Evolutionary conservation across 30 jellyfish, hydroid and myxozoan genomes (phyloP).

Genomic region (Chrysaora quinquecirrha): DNA sequence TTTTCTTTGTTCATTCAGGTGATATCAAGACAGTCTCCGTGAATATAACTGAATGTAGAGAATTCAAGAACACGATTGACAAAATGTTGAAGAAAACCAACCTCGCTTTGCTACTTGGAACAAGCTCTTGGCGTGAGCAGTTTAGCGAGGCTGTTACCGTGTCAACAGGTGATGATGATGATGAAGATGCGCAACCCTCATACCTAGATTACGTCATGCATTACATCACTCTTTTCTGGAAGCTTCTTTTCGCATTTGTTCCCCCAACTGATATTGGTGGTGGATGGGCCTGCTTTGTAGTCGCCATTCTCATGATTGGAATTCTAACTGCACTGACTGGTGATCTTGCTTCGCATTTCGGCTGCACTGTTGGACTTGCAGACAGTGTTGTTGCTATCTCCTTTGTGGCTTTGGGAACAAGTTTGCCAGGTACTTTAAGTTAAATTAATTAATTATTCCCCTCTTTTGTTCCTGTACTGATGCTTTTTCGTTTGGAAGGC

Average conservation of each 20-base stretch:
- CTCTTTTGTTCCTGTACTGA: too few relatives aligned
- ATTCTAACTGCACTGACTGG: conserved; percentile 94
- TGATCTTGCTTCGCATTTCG: conserved; percentile 96
- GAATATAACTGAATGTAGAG: conserved; percentile 88
- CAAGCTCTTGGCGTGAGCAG: conserved; percentile 98
- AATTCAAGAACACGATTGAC: conserved; percentile 93
- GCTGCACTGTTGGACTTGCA: conserved; percentile 98
- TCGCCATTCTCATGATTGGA: conserved; percentile 88
- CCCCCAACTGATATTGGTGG: conserved; percentile 98
- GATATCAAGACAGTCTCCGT: conserved; percentile 79
- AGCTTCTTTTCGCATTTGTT: conserved; percentile 85
- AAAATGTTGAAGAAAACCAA: conserved; percentile 89
- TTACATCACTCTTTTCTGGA: conserved; percentile 94
- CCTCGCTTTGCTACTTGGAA: conserved; percentile 73
- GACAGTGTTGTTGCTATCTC: conserved; percentile 99
- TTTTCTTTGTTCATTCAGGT: too few relatives aligned
- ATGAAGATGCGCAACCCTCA: conserved; percentile 90
- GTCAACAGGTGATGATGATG: conserved; percentile 87
- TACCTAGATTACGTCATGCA: conserved; percentile 97
- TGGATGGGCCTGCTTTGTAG: conserved; percentile 97
- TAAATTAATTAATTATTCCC: too few relatives aligned
- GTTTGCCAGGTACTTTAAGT: conserved; percentile 99
- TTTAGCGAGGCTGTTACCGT: conserved; percentile 94
- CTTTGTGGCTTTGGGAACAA: conserved; percentile 96
- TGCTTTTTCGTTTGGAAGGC: too few relatives aligned